Conservation (phyloP, 2,797 vertebrate genomes). For the Enteromius unitaeniatus region DNA sequence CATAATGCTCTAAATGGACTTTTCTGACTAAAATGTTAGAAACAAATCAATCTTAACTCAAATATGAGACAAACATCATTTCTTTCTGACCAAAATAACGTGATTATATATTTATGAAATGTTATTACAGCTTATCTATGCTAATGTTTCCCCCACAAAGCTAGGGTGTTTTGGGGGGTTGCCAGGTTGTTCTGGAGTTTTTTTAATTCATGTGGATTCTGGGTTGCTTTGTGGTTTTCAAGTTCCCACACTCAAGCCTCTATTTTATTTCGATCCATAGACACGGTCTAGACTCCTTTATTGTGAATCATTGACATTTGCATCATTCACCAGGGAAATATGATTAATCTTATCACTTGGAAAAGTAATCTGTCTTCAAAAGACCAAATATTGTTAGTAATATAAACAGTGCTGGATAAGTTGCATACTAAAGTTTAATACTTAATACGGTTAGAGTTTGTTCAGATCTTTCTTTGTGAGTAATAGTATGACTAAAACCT, state of each 20-base stretch:
- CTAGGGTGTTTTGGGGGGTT: background rate
- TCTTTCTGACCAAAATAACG: background rate
- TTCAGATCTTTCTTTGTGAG: background rate
- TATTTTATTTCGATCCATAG: background rate
- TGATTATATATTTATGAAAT: background rate
- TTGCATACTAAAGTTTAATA: background rate
- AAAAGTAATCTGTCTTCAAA: background rate
- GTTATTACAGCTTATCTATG: background rate
- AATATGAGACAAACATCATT: too few relatives aligned
- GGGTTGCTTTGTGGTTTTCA: background rate
- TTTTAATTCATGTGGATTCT: background rate
- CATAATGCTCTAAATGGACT: background rate
- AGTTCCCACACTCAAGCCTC: background rate
- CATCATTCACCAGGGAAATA: background rate
- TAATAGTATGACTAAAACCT: slow-evolving; percentile 6
- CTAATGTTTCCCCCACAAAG: background rate
- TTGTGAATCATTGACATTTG: slow-evolving; percentile 12
- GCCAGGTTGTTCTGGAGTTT: background rate
- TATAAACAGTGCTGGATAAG: background rate
- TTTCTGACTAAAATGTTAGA: too few relatives aligned
- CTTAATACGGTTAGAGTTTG: slow-evolving; percentile 1
- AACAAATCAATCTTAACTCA: too few relatives aligned
- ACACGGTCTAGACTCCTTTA: background rate
- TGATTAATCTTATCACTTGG: background rate
- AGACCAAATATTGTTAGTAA: background rate